These are phyloP conservation scores for Apis florea DNA, from an alignment of 1,140 invertebrate species.

Conservation along the genomic window DNA sequence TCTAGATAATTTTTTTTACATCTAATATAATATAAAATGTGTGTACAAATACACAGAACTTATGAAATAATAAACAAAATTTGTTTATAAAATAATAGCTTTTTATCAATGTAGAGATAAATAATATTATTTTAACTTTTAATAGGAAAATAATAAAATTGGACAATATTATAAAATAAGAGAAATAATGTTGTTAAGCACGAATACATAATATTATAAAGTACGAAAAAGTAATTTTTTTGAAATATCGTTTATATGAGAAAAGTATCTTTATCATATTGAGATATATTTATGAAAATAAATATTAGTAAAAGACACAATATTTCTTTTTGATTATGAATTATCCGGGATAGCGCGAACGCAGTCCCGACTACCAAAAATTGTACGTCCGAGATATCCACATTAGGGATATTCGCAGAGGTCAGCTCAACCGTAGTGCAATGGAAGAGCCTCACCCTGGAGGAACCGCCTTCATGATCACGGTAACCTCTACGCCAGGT, in stretches of 20 bases:
- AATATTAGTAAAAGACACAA: too few species aligned
- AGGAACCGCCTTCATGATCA: constrained; percentile 85
- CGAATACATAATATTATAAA: too few species aligned
- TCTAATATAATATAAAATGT: not conserved
- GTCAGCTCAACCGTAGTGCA: constrained; percentile 83
- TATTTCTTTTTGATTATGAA: not conserved
- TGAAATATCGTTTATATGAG: too few species aligned
- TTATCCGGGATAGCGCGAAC: constrained; percentile 65
- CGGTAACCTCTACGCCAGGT: constrained; percentile 82
- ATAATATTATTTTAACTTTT: too few species aligned
- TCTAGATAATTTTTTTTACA: not conserved
- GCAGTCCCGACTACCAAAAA: constrained; percentile 79
- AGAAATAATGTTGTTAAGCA: too few species aligned
- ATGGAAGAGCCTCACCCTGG: constrained; percentile 84
- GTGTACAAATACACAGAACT: not conserved
- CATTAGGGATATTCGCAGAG: constrained; percentile 71
- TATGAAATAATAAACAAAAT: not conserved
- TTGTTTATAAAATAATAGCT: not conserved
- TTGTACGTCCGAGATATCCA: constrained; percentile 67
- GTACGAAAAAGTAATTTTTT: too few species aligned
- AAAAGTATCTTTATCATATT: too few species aligned
- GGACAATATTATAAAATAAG: too few species aligned
- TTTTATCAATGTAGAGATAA: too few species aligned
- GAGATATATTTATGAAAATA: too few species aligned
- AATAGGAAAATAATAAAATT: too few species aligned